Percentiles rank a stretch among this genome's conserved stretches.
Evolutionary conservation across 2,888 invertebrate genomes (phyloP).

Genomic region (Drosophila eohydei): DNA sequence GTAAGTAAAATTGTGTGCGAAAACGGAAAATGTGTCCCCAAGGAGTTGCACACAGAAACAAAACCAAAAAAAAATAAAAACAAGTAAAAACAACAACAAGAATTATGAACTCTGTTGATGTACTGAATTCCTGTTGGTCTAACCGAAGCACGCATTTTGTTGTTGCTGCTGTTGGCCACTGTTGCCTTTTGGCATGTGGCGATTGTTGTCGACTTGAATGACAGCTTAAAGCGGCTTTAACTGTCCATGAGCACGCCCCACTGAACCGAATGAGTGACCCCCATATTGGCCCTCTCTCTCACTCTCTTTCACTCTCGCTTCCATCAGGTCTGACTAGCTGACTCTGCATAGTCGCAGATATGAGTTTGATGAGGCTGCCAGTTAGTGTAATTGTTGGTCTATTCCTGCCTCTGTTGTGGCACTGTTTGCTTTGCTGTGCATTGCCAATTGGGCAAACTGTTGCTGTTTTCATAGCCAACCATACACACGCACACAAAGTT

Average conservation of each 20-base stretch:
- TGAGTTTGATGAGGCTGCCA: slow-evolving; percentile 39
- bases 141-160: slow-evolving; percentile 44
- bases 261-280: slow-evolving; percentile 36
- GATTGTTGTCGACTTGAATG: slow-evolving; percentile 37
- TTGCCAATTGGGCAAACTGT: slow-evolving; percentile 55
- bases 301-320: no score
- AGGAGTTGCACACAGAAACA: slow-evolving; percentile 54
- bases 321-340: slow-evolving; percentile 8
- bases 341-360: slow-evolving; percentile 28
- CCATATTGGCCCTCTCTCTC: not conserved
- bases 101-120: slow-evolving; percentile 65
- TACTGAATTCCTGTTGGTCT: slow-evolving; percentile 23
- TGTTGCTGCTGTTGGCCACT: slow-evolving; percentile 21
- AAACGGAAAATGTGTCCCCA: slow-evolving; percentile 71
- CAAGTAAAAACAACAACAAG: slow-evolving; percentile 16
- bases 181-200: slow-evolving; percentile 41
- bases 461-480: slow-evolving; percentile 45
- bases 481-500: slow-evolving; percentile 8
- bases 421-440: slow-evolving; percentile 37
- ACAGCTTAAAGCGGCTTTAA: slow-evolving; percentile 74
- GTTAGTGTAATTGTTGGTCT: slow-evolving; percentile 57
- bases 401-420: slow-evolving; percentile 16
- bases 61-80: slow-evolving; percentile 14
- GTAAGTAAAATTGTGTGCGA: slow-evolving; percentile 69
- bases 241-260: slow-evolving; percentile 64